Percentiles rank a stretch among this genome's conserved stretches.
These are phyloP conservation scores for Glaucidium brasilianum DNA, from an alignment of 2,113 vertebrate species.

Conservation along the genomic window DNA sequence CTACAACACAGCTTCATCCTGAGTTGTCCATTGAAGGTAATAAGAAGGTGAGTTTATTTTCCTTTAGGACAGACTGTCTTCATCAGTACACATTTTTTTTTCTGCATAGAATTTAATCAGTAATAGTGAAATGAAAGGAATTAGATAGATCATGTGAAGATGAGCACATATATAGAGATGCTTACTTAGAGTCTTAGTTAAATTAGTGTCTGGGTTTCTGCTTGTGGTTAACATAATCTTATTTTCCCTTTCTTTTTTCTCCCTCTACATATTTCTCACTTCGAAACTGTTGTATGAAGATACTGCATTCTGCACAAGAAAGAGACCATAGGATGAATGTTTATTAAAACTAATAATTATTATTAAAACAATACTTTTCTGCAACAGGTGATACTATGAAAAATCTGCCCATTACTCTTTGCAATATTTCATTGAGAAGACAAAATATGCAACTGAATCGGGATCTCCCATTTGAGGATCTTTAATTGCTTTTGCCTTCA, in stretches of 20 bases:
- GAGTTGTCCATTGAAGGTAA: background rate
- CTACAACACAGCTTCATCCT: background rate
- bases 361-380: background rate
- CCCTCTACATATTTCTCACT: background rate
- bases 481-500: background rate
- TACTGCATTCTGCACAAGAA: background rate
- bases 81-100: background rate
- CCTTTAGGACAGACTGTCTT: background rate
- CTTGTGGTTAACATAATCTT: background rate
- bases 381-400: background rate
- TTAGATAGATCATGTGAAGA: background rate
- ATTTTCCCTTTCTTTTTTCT: background rate
- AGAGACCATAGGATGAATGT: background rate
- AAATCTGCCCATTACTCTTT: background rate
- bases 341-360: background rate
- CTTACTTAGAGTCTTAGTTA: background rate
- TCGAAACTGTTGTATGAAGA: background rate
- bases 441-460: background rate
- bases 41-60: background rate
- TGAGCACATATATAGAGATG: background rate
- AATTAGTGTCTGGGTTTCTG: background rate
- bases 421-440: background rate
- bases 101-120: background rate
- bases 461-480: background rate
- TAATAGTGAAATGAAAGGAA: background rate